Evolutionary conservation across 2,797 vertebrate species (phyloP), one percentile per base, ranked within the genome.

Genomic region (Rhinophrynus dorsalis): DNA sequence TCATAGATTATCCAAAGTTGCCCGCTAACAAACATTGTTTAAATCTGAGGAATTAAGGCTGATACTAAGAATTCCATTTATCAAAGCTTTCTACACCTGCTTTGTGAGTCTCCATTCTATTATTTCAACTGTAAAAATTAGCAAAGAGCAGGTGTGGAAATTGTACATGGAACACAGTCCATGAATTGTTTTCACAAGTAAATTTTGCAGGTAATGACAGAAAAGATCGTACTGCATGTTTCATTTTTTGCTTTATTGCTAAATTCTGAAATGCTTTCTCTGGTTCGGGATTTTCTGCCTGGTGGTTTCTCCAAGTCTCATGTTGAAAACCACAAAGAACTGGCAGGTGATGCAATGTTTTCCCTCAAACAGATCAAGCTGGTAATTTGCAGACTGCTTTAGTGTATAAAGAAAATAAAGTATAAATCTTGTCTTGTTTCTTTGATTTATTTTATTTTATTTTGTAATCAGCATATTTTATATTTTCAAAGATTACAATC

Each of bases 221-320:
- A 73, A 67, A 55, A 37, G 13, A 68, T 63, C 10, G 56, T 77
- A 78, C 68, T 64, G 71, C 37, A 45, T 81, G 74, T 79, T 74
- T 50, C 76, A 61, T 1, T 68, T 74, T 64, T 32, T 10, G 51
- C 78, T 79, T 77, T 78, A 76, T 68, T 62, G 7, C 69, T 83
- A 2, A 47, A 1, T 70, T 66, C 26, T 9, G 74, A 59, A 72
- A 33, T 17, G 57, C 20, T 52, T 76, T 68, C 63, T 42, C 57
- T 55, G 23, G 13, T 6, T 23, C 32, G 51, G 18, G 17, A 38
- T 55, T 78, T 35, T 29, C 3, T 15, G 18, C 15, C 15, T 76
- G 47, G 62, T 66, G 9, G 10, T 26, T 72, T 61, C n/a, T 73
- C 74, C 57, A 76, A 8, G 64, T n/a, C 37, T 65, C 0, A 63